A percentile compares a stretch with the other conserved stretches of the same genome.
These are phyloP conservation scores for Aricia agestis DNA, from an alignment of 1,140 invertebrate species.

Conservation along the genomic window DNA sequence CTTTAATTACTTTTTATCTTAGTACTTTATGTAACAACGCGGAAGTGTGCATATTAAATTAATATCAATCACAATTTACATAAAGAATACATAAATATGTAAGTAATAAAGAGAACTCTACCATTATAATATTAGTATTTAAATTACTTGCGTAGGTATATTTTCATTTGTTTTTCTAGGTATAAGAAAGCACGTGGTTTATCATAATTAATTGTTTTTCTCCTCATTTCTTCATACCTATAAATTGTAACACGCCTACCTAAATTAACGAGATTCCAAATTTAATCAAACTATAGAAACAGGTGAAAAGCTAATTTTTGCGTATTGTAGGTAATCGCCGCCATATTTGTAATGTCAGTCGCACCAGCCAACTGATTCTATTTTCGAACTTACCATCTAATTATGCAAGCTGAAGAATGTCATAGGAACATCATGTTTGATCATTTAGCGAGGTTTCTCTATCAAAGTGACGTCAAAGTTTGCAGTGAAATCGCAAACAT, in stretches of 20 bases:
- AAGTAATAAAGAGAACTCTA: background rate
- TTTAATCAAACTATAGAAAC: too few species aligned
- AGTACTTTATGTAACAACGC: background rate
- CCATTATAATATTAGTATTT: background rate
- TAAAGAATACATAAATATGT: background rate
- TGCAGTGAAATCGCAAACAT: slow-evolving; percentile 32
- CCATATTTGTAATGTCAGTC: too few species aligned
- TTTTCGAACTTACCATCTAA: background rate
- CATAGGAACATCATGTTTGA: slow-evolving; percentile 18
- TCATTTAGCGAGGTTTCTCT: slow-evolving; percentile 30
- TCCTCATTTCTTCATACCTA: too few species aligned
- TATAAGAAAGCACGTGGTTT: too few species aligned
- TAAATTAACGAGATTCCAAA: too few species aligned
- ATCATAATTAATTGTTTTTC: too few species aligned
- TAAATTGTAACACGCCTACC: too few species aligned
- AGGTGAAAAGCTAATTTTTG: too few species aligned
- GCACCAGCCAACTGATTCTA: too few species aligned
- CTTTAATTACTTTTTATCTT: too few species aligned
- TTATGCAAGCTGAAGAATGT: background rate
- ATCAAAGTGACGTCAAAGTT: slow-evolving; percentile 21
- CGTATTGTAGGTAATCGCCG: too few species aligned
- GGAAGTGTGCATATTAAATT: background rate
- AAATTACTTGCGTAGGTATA: background rate
- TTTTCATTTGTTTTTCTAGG: background rate
- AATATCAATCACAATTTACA: background rate